phyloP scores from a whole-genome alignment of 2,797 vertebrate genomes.

The Eulemur coronatus region DNA sequence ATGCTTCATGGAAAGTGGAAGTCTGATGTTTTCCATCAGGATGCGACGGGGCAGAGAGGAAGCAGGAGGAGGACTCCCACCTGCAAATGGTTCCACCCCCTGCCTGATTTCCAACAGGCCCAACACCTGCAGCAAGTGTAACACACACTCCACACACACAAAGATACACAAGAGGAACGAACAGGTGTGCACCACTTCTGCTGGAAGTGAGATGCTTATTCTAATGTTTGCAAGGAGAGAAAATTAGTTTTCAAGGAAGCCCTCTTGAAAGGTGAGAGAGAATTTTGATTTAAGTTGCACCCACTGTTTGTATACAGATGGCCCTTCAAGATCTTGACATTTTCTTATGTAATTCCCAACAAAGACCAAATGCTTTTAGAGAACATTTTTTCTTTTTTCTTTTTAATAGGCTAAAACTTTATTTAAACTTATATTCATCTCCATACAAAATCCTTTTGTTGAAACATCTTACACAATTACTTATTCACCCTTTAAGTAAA shows the following conservation, averaged over 20 bases:
- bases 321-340: conserved; percentile 56
- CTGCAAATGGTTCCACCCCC: neutral
- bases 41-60: neutral
- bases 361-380: conserved; percentile 64
- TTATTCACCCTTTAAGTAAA: neutral
- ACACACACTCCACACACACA: neutral
- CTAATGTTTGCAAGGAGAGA: neutral
- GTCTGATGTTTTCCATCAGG: neutral
- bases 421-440: neutral
- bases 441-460: neutral
- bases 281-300: neutral
- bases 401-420: neutral
- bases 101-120: neutral
- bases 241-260: neutral
- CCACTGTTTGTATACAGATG: neutral
- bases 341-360: conserved; percentile 74
- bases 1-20: conserved; percentile 26
- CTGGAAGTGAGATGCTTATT: neutral
- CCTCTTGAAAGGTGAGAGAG: neutral
- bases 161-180: neutral
- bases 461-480: neutral
- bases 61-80: neutral
- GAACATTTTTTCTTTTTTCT: conserved; percentile 60
- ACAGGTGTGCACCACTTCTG: neutral
- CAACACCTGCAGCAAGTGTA: neutral